Evolutionary conservation across 2,888 invertebrate species (phyloP).

Genomic region (Cheilosia soror): DNA sequence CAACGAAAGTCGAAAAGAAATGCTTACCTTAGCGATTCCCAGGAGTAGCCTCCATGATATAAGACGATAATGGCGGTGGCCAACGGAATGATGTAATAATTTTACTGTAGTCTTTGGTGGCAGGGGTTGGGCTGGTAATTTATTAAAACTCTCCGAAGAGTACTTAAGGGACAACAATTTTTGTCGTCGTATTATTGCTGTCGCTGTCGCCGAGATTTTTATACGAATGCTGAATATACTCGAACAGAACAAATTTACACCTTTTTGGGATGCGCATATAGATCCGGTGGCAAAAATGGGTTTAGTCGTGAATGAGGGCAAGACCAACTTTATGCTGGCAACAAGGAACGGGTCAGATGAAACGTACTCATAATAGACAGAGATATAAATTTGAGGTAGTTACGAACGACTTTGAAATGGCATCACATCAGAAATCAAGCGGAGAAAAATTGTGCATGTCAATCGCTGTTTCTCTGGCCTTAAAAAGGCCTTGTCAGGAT

Average conservation of each 20-base stretch:
- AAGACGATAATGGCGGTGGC: constrained; percentile 60
- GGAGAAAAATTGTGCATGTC: too few species aligned
- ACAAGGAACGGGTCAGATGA: background rate
- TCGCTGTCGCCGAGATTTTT: constrained; percentile 55
- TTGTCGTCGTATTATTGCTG: constrained; percentile 44
- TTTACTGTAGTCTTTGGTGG: constrained; percentile 28
- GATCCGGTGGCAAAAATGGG: background rate
- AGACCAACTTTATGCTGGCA: background rate
- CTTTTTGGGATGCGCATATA: constrained; percentile 1
- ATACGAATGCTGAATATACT: constrained; percentile 18
- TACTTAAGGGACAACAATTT: constrained; percentile 59
- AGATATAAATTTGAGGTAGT: too few species aligned
- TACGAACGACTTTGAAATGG: too few species aligned
- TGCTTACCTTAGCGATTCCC: constrained; percentile 64
- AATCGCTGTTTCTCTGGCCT: too few species aligned
- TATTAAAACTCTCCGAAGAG: constrained; percentile 69
- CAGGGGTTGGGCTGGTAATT: constrained; percentile 48
- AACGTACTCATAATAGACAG: too few species aligned
- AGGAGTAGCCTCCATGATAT: constrained; percentile 47
- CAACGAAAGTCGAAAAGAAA: constrained; percentile 54
- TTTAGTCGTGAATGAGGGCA: background rate
- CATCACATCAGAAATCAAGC: too few species aligned
- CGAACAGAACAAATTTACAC: constrained; percentile 52
- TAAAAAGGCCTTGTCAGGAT: too few species aligned
- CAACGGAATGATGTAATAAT: constrained; percentile 57